Base-by-base conservation (phyloP, 1,140 invertebrate species). In the Chironomus tepperi region DNA sequence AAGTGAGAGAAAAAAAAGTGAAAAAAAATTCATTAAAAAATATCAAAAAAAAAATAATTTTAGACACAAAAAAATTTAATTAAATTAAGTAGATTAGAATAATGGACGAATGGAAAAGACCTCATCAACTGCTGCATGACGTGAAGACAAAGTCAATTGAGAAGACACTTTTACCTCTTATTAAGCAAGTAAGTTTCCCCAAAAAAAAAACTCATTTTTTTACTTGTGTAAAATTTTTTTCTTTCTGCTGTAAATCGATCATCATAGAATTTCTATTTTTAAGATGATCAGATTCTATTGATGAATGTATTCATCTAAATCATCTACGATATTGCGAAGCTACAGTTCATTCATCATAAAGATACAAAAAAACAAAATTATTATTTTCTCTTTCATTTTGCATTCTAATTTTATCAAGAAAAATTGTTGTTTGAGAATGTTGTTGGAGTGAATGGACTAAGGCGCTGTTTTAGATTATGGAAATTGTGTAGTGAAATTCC, bases 121-220 rank as follows among this genome's bases (percentile, higher is more conserved):
- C 65, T 10, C 19, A 21, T 18, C 65, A 18, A 19, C 16, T 70
- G 6, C 19, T 70, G 3, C 65, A 70, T 0, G 65, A 70, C 18
- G 65, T 70, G 9, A 70, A 70, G 18, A 70, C 65, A 18, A 70
- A 70, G 18, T 70, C 65, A 21, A 70, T 70, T 8, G 65, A 70
- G 18, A 18, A 16, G 18, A 70, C 65, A 19, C 10, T 70, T 10
- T 19, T 70, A 16, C 65, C 65, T 18, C 10, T 70, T 9, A 70
- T 70, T 70, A 70, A 70, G 10, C 65, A 70, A 16, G 65, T 70
- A 19, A 21, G 65, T 70, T 15, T 34, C 5, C 24, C 24, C 5
- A 57, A n/a, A n/a, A 57, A 12, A 57, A 5, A 57, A 10, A 57
- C 12, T 15, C 12, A 12, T 57, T 15, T 12, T n/a, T n/a, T 57